Percentiles rank a stretch among this genome's conserved stretches.
Conservation (phyloP, 2,113 vertebrate species). For the Gadus chalcogrammus region DNA sequence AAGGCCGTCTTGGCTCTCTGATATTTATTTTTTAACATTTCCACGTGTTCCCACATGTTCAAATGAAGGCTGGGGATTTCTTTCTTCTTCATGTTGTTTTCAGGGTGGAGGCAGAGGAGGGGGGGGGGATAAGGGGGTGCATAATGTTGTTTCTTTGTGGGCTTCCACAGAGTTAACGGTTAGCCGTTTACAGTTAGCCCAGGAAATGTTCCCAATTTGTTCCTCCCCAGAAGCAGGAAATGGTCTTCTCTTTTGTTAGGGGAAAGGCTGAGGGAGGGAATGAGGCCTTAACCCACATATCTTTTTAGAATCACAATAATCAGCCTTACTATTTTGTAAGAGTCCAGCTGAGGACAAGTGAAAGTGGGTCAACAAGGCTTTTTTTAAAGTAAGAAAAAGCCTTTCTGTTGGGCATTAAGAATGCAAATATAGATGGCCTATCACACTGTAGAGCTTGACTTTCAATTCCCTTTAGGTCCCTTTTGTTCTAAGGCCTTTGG, state of each 20-base stretch:
- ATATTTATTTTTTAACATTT: too few species aligned
- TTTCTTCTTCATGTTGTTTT: too few species aligned
- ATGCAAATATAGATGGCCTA: not conserved
- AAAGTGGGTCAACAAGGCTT: not conserved
- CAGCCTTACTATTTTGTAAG: not conserved
- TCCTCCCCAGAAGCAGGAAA: too few species aligned
- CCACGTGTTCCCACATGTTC: too few species aligned
- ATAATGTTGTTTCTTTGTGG: too few species aligned
- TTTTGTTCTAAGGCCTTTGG: not conserved
- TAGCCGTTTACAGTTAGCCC: too few species aligned
- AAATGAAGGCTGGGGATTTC: too few species aligned
- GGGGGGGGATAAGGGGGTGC: too few species aligned
- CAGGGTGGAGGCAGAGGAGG: too few species aligned
- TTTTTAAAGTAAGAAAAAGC: not conserved
- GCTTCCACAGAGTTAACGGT: too few species aligned
- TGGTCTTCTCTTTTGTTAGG: not conserved
- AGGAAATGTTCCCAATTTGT: too few species aligned
- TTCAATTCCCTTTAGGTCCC: not conserved
- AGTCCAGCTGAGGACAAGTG: not conserved
- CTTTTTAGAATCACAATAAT: not conserved
- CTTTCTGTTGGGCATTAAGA: not conserved
- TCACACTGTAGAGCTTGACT: not conserved
- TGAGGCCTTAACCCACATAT: not conserved
- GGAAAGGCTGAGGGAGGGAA: not conserved
- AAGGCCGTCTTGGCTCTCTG: too few species aligned